Base-by-base conservation (phyloP, 2,113 vertebrate species). In the Rhizomys pruinosus region DNA sequence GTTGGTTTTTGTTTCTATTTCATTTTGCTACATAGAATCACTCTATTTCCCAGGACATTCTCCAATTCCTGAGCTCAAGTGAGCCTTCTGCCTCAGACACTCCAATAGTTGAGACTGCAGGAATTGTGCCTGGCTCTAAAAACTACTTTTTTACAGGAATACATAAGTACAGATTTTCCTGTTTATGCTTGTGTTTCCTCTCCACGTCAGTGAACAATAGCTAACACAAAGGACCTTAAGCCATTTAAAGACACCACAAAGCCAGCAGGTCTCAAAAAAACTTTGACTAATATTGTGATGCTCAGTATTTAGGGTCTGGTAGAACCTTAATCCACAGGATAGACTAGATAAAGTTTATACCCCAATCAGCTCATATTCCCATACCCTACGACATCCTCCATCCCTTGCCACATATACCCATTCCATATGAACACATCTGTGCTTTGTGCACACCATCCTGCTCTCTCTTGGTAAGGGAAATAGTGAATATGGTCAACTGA, bases 211-310 rank as follows among this genome's bases (percentile, higher is more conserved):
- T 89, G 79, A 89, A 71, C 57, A 42, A 77, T 88, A 93, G 55
- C 16, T 63, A 93, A 86, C 29, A 79, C 22, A 47, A 1, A 72
- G 13, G 5, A 27, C 73, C 73, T 80, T 85, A 25, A 85, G 23
- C 34, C 10, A 66, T 3, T 92, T 72, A 52, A 92, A 17, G 68
- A 22, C 57, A 69, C 4, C 6, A 19, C 10, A 73, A 84, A 74
- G n/a, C 42, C 69, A 77, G 29, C 2, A 73, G 12, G 84, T 59
- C 66, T 84, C 74, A 39, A 52, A n/a, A 69, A 78, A 69, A 68
- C 68, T 39, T 93, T 79, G 52, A 85, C 37, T 59, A 52, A 79
- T 88, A 52, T 93, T 93, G 25, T 74, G 27, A 68, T 64, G 61
- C 25, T 61, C 22, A 71, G 29, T 8, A 86, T 89, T 12, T 7